phyloP scores from a whole-genome alignment of 2,797 vertebrate species.

The Hozukius guyotensis region DNA sequence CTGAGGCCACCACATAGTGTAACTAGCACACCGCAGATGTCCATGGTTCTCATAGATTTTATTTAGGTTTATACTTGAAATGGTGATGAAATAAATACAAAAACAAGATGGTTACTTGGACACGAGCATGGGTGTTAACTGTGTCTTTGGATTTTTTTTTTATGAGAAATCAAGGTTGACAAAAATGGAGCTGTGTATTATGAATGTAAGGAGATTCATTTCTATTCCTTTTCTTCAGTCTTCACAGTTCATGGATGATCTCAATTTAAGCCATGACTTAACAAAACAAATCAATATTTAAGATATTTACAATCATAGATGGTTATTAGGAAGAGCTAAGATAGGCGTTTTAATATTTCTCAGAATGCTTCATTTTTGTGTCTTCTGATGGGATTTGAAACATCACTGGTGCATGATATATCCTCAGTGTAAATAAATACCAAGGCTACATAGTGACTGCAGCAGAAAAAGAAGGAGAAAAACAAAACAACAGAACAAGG shows the following conservation, averaged over 20 bases:
- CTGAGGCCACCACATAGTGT: slow-evolving; percentile 6
- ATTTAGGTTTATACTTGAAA: slow-evolving; percentile 28
- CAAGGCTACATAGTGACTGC: slow-evolving; percentile 41
- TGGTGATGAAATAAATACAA: slow-evolving; percentile 62
- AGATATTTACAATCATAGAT: slow-evolving; percentile 52
- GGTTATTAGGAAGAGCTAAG: slow-evolving; percentile 51
- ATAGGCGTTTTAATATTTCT: slow-evolving; percentile 20
- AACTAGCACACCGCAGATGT: slow-evolving; percentile 12
- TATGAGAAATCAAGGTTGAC: slow-evolving; percentile 12
- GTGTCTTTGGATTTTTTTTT: slow-evolving; percentile 6
- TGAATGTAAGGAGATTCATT: not conserved
- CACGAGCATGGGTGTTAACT: slow-evolving; percentile 5
- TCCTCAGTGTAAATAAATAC: slow-evolving; percentile 50
- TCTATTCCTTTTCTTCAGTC: slow-evolving; percentile 2
- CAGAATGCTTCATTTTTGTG: slow-evolving; percentile 20
- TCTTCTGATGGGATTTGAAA: slow-evolving; percentile 19
- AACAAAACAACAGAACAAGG: not conserved
- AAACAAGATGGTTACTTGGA: slow-evolving; percentile 14
- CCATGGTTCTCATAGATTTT: slow-evolving; percentile 13
- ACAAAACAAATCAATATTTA: slow-evolving; percentile 24
- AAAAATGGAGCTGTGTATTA: slow-evolving; percentile 8
- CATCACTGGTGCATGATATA: slow-evolving; percentile 30
- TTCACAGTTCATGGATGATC: slow-evolving; percentile 18
- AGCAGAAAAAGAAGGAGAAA: not conserved
- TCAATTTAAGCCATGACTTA: not conserved